Conservation (phyloP, 1,140 invertebrate species). For the Camponotus vicinus region DNA sequence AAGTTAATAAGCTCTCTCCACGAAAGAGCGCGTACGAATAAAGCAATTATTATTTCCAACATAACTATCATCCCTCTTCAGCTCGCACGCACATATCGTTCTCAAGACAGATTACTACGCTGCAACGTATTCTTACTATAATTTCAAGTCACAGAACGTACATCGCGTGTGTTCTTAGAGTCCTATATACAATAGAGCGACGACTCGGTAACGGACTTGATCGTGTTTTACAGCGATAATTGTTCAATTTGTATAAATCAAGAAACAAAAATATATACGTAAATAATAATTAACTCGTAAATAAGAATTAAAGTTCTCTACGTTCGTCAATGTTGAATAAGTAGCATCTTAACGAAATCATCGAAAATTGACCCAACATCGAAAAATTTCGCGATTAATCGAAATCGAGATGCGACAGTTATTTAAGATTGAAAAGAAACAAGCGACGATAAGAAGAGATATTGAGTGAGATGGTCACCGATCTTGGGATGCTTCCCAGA, state of each 20-base stretch:
- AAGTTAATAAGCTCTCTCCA: slow-evolving; percentile 49
- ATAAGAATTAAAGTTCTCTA: background rate
- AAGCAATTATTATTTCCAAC: slow-evolving; percentile 48
- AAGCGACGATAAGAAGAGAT: slow-evolving; percentile 16
- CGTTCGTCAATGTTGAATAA: background rate
- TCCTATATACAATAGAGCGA: background rate
- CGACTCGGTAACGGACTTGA: background rate
- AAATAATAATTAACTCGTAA: background rate
- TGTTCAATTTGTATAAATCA: background rate
- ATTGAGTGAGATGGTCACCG: slow-evolving; percentile 5
- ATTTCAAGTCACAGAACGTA: slow-evolving; percentile 20
- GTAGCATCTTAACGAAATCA: background rate
- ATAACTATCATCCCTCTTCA: slow-evolving; percentile 8
- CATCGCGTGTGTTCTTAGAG: background rate
- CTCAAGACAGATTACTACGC: background rate
- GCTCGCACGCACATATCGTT: slow-evolving; percentile 5
- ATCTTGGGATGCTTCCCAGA: slow-evolving; percentile 66
- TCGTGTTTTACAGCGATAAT: too few species aligned
- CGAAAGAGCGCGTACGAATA: slow-evolving; percentile 8
- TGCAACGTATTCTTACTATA: slow-evolving; percentile 21
- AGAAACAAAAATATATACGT: background rate
- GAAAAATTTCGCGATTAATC: slow-evolving; percentile 17
- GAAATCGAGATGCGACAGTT: slow-evolving; percentile 45
- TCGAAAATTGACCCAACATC: background rate
- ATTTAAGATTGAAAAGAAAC: slow-evolving; percentile 44